Base-by-base conservation (phyloP, 2,113 vertebrate species). In the Rhinopomastus cyanomelas region DNA sequence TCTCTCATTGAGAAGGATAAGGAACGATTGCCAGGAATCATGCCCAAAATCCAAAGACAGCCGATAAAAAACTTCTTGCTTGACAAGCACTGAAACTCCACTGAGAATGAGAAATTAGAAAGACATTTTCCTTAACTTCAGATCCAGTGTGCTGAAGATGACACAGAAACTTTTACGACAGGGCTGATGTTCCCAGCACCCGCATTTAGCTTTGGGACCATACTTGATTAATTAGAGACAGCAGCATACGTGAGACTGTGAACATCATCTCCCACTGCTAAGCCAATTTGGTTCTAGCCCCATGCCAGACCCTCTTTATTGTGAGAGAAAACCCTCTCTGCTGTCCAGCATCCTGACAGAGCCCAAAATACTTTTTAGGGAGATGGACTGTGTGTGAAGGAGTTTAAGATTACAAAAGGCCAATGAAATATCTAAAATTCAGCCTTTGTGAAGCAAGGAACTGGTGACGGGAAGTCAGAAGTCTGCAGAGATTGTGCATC, bases 311-410 rank as follows among this genome's bases (percentile, higher is more conserved):
- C 73, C 53, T 86, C 65, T 78, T 57, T 81, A 87, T 46, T 1
- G 0, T 39, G 65, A 93, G n/a, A 87, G 73, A 93, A 90, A 90
- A 75, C 26, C 69, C 78, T 52, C 37, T 81, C 61, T 86, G 34
- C 16, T 83, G 61, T 93, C 73, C 83, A 93, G 83, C 39, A 95
- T 52, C 73, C 53, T 91, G 76, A 81, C 84, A 90, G 69, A 64
- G 30, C 53, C 86, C 57, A 74, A 91, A 94, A 82, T 82, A 79
- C 89, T 29, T 90, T 67, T 84, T 53, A 84, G 61, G 77, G 85
- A 90, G 86, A 78, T 30, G 85, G 53, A 75, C 69, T 81, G 49
- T 26, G 48, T 60, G 23, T 20, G 49, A 81, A 27, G 29, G 66
- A 90, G 53, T n/a, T 85, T 79, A 60, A 87, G 36, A 84, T 72